Percentiles rank a stretch among this genome's conserved stretches.
phyloP scores from a whole-genome alignment of 2,113 vertebrate genomes.

The Pedionomus torquatus region DNA sequence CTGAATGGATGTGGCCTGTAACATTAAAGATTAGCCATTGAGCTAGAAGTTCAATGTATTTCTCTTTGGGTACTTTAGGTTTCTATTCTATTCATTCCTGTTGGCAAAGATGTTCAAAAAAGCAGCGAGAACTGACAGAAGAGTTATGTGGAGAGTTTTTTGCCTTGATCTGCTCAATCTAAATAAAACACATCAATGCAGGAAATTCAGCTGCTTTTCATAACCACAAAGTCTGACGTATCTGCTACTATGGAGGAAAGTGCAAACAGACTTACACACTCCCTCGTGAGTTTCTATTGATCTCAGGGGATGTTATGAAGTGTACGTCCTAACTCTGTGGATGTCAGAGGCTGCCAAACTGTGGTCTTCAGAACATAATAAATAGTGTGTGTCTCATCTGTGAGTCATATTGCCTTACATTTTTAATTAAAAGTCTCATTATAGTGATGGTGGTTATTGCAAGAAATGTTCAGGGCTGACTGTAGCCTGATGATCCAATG shows the following conservation, averaged over 20 bases:
- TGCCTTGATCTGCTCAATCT: not conserved
- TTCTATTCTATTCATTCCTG: not conserved
- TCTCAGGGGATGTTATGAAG: not conserved
- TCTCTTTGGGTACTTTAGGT: not conserved
- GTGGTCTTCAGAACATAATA: not conserved
- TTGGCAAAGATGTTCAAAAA: not conserved
- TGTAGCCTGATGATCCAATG: not conserved
- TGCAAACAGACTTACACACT: not conserved
- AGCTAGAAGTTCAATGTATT: not conserved
- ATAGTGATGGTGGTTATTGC: not conserved
- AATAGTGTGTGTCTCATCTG: not conserved
- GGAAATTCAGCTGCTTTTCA: not conserved
- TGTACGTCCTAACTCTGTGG: not conserved
- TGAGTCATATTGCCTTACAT: not conserved
- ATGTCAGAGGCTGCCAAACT: not conserved
- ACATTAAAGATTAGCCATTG: not conserved
- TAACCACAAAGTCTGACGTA: not conserved
- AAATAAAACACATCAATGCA: constrained; percentile 17
- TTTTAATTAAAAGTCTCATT: constrained; percentile 1
- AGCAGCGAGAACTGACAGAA: not conserved
- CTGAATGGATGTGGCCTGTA: not conserved
- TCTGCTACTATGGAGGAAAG: not conserved
- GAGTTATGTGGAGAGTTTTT: not conserved
- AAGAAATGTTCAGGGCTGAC: not conserved
- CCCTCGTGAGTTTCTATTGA: not conserved